These are phyloP conservation scores for Crepidodera aurea DNA, from an alignment of 2,888 invertebrate genomes.

Conservation along the genomic window DNA sequence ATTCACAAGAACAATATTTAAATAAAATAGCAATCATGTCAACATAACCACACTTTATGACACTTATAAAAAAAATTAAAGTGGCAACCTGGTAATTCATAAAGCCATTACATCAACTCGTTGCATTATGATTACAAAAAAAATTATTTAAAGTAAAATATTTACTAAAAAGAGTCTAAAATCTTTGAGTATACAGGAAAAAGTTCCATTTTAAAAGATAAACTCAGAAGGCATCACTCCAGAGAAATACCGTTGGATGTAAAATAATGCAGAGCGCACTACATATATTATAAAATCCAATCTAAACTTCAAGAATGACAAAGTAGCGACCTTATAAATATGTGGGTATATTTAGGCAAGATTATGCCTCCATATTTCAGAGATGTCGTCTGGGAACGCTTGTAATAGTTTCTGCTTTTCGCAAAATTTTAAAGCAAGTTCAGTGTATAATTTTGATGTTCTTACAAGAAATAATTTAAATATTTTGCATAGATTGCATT, in stretches of 20 bases:
- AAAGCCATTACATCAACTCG: too few relatives aligned
- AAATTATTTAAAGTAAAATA: too few relatives aligned
- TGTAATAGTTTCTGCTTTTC: slow-evolving; percentile 26
- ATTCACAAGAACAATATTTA: too few relatives aligned
- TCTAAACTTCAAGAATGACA: slow-evolving; percentile 63
- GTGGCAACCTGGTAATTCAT: too few relatives aligned
- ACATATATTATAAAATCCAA: slow-evolving; percentile 62
- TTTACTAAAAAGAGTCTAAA: too few relatives aligned
- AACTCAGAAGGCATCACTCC: slow-evolving; percentile 11
- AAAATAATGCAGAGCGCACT: slow-evolving; percentile 38
- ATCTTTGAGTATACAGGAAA: background rate
- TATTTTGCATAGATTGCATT: background rate
- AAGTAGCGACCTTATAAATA: slow-evolving; percentile 62
- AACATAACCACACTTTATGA: background rate
- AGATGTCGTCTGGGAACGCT: slow-evolving; percentile 54
- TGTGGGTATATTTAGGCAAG: slow-evolving; percentile 61
- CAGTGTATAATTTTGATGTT: background rate
- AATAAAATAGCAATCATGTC: background rate
- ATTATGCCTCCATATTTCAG: slow-evolving; percentile 60
- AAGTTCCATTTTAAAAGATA: slow-evolving; percentile 9
- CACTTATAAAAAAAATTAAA: background rate
- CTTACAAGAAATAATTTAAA: background rate
- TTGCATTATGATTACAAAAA: too few relatives aligned
- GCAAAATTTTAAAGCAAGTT: slow-evolving; percentile 14
- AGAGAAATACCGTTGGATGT: slow-evolving; percentile 14